These are phyloP conservation scores for Sceloporus tristichus DNA, from an alignment of 2,113 vertebrate genomes.

Conservation along the genomic window DNA sequence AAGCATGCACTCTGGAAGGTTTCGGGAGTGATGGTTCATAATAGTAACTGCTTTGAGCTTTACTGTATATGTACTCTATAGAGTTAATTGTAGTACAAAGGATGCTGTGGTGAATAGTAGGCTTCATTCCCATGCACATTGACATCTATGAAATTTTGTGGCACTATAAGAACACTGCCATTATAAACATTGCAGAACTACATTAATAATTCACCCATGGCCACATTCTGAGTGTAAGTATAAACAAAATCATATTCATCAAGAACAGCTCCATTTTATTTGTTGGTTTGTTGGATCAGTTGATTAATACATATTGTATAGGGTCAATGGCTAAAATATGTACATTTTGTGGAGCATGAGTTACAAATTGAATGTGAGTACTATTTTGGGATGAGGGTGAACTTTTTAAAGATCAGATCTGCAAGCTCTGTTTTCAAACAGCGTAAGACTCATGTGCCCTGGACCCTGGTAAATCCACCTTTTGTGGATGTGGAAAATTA, in stretches of 20 bases:
- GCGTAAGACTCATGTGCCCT: too few relatives aligned
- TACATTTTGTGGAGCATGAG: neutral
- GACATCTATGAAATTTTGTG: neutral
- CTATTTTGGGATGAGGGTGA: too few relatives aligned
- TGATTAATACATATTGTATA: neutral
- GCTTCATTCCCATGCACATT: neutral
- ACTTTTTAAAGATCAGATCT: neutral
- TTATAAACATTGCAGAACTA: neutral
- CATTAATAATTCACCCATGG: too few relatives aligned
- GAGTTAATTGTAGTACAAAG: neutral
- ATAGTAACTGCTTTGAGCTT: too few relatives aligned
- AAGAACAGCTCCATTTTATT: neutral
- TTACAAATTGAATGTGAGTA: neutral
- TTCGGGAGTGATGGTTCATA: too few relatives aligned
- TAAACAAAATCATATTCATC: neutral
- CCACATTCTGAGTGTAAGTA: neutral
- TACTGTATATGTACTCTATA: too few relatives aligned
- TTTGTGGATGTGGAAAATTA: neutral
- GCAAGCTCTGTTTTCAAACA: neutral
- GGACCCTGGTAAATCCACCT: neutral
- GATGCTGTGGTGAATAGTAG: neutral
- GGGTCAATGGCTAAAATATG: neutral
- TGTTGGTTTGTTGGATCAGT: neutral
- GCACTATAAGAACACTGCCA: neutral
- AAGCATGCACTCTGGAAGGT: too few relatives aligned